Evolutionary conservation across 2,113 vertebrate genomes (phyloP), one percentile per base, ranked within the genome.

Genomic region (Callipepla squamata): DNA sequence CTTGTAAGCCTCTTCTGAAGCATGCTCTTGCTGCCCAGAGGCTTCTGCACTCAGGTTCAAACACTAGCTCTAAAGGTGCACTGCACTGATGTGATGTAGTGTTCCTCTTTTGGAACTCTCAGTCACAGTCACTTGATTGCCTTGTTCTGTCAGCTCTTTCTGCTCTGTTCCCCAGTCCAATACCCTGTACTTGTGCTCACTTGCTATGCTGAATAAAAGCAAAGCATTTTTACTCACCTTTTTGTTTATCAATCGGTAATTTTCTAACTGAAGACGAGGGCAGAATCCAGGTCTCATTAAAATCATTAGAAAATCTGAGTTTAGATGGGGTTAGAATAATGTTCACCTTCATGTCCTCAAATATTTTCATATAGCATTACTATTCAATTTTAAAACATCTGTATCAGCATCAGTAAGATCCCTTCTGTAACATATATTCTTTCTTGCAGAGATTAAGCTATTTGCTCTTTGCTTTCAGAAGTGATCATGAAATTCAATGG

Each of bases 381-480:
- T 26, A 55, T 57, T 14, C 23, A 62, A 77, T 59, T 77, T 77
- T 45, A 13, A 80, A 84, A 75, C 88, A 77, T 55, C 47, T 89
- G 57, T 92, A 61, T 78, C 57, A 63, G 48, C 61, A 66, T 63
- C 51, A 40, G 58, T 58, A 25, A 72, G 55, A 61, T 91, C 32
- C 53, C 18, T 86, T 85, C 85, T 76, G 47, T 68, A 76, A 34
- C 36, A 80, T 21, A 9, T 2, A 26, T 19, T 81, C 63, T 93
- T 83, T 96, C 72, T 53, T 26, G 48, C 90, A 62, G 53, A 89
- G 85, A 88, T 96, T 83, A 96, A 97, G 92, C 90, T 63, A 55
- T 90, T 92, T 18, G 67, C 67, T 85, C 93, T 96, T 82, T 91
- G 69, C 89, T 96, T 94, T 93, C 89, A 89, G 73, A 94, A 93